These are phyloP conservation scores for Peucedramus taeniatus DNA, from an alignment of 2,113 vertebrate genomes.

Conservation along the genomic window DNA sequence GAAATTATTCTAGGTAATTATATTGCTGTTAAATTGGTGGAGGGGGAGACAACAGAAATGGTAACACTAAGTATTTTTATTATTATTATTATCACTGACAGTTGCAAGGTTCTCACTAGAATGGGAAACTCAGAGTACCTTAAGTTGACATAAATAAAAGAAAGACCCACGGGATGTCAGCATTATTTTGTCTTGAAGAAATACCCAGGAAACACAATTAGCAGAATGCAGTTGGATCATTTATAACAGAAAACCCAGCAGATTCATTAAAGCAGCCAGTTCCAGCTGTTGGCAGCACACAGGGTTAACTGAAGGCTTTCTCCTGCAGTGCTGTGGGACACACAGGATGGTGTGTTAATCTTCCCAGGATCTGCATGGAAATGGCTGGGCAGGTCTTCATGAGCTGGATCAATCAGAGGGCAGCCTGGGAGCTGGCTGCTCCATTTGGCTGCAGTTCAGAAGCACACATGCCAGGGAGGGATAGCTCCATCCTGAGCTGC, in stretches of 20 bases:
- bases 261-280: background rate
- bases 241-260: background rate
- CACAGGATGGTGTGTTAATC: background rate
- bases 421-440: background rate
- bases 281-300: background rate
- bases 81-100: background rate
- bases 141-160: background rate
- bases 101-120: background rate
- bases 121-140: background rate
- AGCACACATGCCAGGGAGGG: background rate
- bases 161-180: background rate
- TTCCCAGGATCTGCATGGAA: background rate
- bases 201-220: background rate
- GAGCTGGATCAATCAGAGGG: background rate
- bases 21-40: background rate
- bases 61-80: background rate
- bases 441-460: background rate
- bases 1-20: background rate
- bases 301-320: background rate
- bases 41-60: background rate
- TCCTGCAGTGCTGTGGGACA: background rate
- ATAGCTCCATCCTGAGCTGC: constrained; percentile 4
- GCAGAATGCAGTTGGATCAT: background rate
- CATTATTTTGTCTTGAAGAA: background rate
- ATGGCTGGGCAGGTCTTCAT: background rate